Conservation (phyloP, 2,113 vertebrate species). For the Balaeniceps rex region DNA sequence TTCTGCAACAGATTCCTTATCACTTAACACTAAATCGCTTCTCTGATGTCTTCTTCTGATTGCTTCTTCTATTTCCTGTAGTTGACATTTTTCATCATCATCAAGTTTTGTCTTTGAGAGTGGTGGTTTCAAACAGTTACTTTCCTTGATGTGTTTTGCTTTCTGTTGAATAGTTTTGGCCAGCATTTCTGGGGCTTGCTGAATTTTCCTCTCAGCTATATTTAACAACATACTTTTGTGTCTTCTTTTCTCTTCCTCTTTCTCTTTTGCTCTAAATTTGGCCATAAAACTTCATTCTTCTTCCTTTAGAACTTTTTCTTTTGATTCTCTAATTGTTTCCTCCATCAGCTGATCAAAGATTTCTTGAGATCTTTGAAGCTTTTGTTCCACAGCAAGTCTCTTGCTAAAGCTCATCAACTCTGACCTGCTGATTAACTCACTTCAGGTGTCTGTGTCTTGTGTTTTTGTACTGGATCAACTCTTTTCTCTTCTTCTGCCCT, state of each 20-base stretch:
- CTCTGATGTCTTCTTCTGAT: neutral
- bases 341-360: neutral
- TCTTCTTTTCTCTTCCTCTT: neutral
- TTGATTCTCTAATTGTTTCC: neutral
- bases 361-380: conserved; percentile 21
- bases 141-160: neutral
- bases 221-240: neutral
- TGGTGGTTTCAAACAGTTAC: neutral
- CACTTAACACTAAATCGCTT: neutral
- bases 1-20: neutral
- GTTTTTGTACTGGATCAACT: neutral
- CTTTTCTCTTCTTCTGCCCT: neutral
- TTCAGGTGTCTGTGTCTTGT: neutral
- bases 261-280: neutral
- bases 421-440: neutral
- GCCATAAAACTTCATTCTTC: neutral
- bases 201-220: conserved; percentile 13
- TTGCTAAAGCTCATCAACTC: neutral
- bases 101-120: neutral
- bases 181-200: neutral
- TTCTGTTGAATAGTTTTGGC: neutral
- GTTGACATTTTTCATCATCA: neutral
- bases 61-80: neutral
- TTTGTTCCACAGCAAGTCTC: neutral
- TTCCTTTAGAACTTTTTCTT: neutral